Percentiles rank a stretch among this genome's conserved stretches.
Conservation (phyloP, 2,888 invertebrate genomes). For the Callosobruchus maculatus region DNA sequence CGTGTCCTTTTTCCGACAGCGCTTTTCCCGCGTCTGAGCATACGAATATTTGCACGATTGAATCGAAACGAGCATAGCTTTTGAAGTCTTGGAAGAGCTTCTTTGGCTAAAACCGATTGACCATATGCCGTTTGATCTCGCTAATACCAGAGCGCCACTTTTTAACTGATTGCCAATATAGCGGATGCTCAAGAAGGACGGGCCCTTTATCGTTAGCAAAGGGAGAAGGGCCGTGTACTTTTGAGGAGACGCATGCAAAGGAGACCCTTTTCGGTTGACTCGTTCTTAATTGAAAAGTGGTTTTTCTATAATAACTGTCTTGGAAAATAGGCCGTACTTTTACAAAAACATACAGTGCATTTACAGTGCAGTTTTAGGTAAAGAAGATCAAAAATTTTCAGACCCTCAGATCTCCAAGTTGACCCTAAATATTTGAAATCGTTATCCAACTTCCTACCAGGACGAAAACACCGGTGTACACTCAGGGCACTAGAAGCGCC, state of each 20-base stretch:
- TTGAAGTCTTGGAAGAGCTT: neutral
- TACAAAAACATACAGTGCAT: too few species aligned
- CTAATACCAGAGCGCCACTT: constrained; percentile 25
- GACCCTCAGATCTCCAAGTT: too few species aligned
- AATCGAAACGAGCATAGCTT: neutral
- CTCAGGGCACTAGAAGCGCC: too few species aligned
- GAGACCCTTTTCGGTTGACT: neutral
- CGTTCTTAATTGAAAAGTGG: too few species aligned
- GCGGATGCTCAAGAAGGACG: constrained; percentile 6
- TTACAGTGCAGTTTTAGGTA: too few species aligned
- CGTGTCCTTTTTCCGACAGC: neutral
- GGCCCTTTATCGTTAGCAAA: neutral
- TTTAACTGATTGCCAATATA: constrained; percentile 28
- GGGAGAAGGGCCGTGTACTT: neutral
- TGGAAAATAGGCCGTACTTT: too few species aligned
- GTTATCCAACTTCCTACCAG: too few species aligned
- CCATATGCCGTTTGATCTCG: constrained; percentile 22
- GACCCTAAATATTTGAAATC: too few species aligned
- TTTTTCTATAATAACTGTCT: too few species aligned
- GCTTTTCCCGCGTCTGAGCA: neutral
- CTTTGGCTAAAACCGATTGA: neutral
- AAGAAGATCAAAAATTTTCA: too few species aligned
- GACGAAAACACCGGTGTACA: too few species aligned
- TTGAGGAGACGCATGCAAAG: neutral
- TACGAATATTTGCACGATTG: neutral